Evolutionary conservation across 2,113 vertebrate species (phyloP).

Genomic region (Engraulis encrasicolus): DNA sequence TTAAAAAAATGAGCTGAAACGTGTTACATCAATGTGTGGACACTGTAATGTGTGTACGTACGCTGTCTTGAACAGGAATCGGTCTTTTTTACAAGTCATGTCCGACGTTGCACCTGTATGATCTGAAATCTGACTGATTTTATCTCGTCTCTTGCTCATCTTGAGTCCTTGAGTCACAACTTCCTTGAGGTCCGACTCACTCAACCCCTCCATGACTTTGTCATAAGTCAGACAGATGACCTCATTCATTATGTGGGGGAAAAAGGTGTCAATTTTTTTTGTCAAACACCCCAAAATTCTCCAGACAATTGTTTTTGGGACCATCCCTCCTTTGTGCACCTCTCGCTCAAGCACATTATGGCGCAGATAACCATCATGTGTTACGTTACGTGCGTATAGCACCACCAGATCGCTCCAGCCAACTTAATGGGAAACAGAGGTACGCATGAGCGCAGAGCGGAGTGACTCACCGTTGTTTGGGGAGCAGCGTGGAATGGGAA

Average conservation of each 20-base stretch:
- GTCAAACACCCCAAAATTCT: neutral
- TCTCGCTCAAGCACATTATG: slow-evolving; percentile 1
- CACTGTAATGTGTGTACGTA: no score
- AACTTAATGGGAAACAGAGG: slow-evolving; percentile 9
- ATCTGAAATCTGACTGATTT: neutral
- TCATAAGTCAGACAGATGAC: neutral
- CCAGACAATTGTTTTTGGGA: neutral
- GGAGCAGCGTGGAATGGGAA: neutral
- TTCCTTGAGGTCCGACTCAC: neutral
- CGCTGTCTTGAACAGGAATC: neutral
- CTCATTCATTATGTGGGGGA: neutral
- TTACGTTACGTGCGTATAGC: no score
- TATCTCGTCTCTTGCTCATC: neutral
- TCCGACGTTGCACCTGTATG: neutral
- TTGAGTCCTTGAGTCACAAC: slow-evolving; percentile 2
- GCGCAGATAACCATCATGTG: neutral
- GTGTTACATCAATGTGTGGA: neutral
- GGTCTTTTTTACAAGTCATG: neutral
- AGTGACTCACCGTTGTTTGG: slow-evolving; percentile 7
- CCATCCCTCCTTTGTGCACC: neutral
- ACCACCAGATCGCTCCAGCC: neutral
- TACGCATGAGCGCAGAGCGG: neutral
- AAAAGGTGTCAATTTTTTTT: neutral
- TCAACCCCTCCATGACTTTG: neutral
- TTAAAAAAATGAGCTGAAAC: neutral